Base-by-base conservation (phyloP, 2,888 invertebrate species). In the Glaucopsyche alexis region DNA sequence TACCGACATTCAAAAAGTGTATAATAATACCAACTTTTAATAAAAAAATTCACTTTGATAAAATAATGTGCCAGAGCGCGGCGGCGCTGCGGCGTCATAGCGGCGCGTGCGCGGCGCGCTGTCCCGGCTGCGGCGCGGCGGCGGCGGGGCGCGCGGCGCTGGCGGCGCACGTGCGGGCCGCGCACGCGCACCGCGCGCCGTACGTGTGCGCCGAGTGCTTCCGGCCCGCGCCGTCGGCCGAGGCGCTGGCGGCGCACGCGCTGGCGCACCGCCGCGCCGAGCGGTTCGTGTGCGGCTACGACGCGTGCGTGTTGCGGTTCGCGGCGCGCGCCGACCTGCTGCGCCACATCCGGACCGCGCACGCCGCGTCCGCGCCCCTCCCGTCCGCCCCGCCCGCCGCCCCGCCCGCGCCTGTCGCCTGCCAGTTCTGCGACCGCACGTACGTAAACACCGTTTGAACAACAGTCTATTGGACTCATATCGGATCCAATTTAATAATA, bases 201-300 rank as follows among this genome's bases (percentile, higher is more conserved):
- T 81, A 79, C 75, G 80, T 87, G 77, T 89, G 89, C 76, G 76
- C 85, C 71, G 75, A 76, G 11, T 89, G 89, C 81, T 87, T 84
- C 84, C 77, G 47, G 40, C 72, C 76, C 71, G 76, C 77, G 76
- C 76, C 78, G 42, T 72, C 80, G 64, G 76, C 81, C 16, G 85
- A 80, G 75, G 80, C 81, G 78, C 81, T 85, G 72, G 78, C 82
- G 4, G 89, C 89, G 74, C 91, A 91, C 81, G 74, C 78, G 81
- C 83, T 88, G 78, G 78, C 82, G 1, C 91, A 91, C 80, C 80
- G 86, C 0, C 87, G 84, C 80, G 87, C 86, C 69, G 80, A 82
- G 69, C 87, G 87, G 78, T 90, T 86, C 83, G 87, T 92, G 19
- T 91, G 92, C 83, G 91, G 91, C 0, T 90, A 90, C 81, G 88